These are phyloP conservation scores for Synodontis membranacea DNA, from an alignment of 2,113 vertebrate genomes.

Conservation along the genomic window DNA sequence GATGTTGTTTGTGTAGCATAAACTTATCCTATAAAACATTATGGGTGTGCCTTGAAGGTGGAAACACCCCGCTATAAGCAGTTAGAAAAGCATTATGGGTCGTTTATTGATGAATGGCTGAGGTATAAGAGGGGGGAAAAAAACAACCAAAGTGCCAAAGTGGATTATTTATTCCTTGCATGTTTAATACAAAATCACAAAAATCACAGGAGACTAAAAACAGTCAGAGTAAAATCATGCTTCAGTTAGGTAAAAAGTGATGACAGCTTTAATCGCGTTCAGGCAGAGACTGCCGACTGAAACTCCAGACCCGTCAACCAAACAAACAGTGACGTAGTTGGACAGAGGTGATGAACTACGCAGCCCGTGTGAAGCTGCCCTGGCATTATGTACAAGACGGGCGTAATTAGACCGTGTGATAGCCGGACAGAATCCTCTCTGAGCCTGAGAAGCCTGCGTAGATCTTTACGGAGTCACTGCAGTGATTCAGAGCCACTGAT, in stretches of 20 bases:
- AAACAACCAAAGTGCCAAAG: neutral
- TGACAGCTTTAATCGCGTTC: constrained; percentile 23
- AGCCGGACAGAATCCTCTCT: constrained; percentile 9
- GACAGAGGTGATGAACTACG: neutral
- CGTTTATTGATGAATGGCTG: neutral
- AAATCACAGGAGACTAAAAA: neutral
- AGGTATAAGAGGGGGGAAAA: neutral
- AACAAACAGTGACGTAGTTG: neutral
- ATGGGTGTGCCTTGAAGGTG: too few species aligned
- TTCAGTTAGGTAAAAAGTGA: constrained; percentile 33
- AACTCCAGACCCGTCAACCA: neutral
- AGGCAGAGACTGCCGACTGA: neutral
- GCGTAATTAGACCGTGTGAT: neutral
- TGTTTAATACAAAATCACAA: neutral
- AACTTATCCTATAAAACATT: too few species aligned
- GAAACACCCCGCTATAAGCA: too few species aligned
- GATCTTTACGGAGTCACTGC: constrained; percentile 16
- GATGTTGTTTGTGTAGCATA: too few species aligned
- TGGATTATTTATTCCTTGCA: neutral
- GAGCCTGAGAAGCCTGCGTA: neutral
- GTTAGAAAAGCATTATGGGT: neutral
- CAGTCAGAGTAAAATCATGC: constrained; percentile 11
- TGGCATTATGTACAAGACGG: neutral
- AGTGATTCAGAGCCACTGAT: constrained; percentile 23
- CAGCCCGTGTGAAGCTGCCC: neutral